phyloP scores from a whole-genome alignment of 2,113 vertebrate genomes.

The Ciconia boyciana region DNA sequence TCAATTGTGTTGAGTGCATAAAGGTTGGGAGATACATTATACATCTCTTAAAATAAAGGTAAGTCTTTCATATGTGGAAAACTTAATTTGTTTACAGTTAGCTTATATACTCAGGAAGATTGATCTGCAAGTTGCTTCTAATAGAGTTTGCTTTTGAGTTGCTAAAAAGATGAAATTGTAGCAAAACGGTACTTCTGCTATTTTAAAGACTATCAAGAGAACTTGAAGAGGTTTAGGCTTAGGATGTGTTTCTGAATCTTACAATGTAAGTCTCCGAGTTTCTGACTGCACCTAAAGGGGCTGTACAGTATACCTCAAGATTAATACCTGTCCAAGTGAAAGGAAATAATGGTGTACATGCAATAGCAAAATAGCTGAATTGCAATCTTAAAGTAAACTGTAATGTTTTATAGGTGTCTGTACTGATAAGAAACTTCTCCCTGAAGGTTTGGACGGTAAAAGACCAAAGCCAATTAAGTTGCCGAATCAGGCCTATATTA shows the following conservation, averaged over 20 bases:
- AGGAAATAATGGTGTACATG: neutral
- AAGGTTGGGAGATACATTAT: neutral
- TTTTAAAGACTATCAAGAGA: neutral
- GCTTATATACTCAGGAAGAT: neutral
- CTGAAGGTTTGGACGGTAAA: constrained; percentile 77
- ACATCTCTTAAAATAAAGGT: neutral
- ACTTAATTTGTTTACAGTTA: neutral
- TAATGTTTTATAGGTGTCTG: constrained; percentile 55
- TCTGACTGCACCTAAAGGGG: neutral
- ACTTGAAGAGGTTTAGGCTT: neutral
- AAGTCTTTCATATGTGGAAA: neutral
- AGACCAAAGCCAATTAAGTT: constrained; percentile 91
- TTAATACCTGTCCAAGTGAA: neutral
- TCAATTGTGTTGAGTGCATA: neutral
- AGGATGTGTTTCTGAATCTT: neutral
- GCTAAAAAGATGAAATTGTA: neutral
- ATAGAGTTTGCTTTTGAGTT: neutral
- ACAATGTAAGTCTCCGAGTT: neutral
- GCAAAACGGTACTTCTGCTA: neutral
- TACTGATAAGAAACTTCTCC: constrained; percentile 75
- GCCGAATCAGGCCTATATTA: constrained; percentile 85
- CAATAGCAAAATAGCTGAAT: neutral
- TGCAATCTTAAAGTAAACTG: neutral
- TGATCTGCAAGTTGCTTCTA: neutral
- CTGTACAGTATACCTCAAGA: neutral